These are phyloP conservation scores for Brachyptera risi DNA, from an alignment of 2,888 invertebrate genomes.

Conservation along the genomic window DNA sequence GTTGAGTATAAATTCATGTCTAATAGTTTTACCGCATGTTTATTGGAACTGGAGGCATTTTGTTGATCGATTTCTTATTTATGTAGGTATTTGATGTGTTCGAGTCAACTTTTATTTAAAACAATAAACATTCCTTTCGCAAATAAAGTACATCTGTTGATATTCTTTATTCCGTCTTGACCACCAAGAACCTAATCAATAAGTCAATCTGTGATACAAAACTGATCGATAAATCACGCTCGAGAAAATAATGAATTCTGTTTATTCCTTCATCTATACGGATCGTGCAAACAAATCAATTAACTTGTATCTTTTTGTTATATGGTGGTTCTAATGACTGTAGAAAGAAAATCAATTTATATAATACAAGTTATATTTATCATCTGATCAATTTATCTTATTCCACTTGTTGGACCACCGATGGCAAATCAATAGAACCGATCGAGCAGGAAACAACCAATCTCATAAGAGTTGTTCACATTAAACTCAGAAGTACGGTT, in stretches of 20 bases:
- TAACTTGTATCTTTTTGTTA: conserved; percentile 8
- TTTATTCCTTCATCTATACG: no score
- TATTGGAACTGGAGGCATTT: no score
- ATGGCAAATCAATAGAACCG: conserved; percentile 9
- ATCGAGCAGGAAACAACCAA: background rate
- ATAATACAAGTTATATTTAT: background rate
- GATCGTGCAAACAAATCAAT: conserved; percentile 3
- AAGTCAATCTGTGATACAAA: no score
- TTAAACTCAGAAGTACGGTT: background rate
- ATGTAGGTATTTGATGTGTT: no score
- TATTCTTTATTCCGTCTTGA: no score
- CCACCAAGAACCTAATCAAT: no score
- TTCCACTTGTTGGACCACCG: conserved; percentile 15
- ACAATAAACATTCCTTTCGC: no score
- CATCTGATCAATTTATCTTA: conserved; percentile 14
- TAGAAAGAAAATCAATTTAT: conserved; percentile 15
- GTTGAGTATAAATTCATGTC: no score
- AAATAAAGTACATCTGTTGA: no score
- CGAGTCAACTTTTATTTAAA: no score
- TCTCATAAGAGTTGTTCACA: background rate
- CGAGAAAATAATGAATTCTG: background rate
- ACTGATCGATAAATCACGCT: background rate
- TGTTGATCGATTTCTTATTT: no score
- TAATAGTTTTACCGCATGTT: no score
- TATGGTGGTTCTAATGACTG: conserved; percentile 10